Percentiles rank a stretch among this genome's conserved stretches.
Evolutionary conservation across 2,113 vertebrate genomes (phyloP).

Genomic region (Albula goreensis): DNA sequence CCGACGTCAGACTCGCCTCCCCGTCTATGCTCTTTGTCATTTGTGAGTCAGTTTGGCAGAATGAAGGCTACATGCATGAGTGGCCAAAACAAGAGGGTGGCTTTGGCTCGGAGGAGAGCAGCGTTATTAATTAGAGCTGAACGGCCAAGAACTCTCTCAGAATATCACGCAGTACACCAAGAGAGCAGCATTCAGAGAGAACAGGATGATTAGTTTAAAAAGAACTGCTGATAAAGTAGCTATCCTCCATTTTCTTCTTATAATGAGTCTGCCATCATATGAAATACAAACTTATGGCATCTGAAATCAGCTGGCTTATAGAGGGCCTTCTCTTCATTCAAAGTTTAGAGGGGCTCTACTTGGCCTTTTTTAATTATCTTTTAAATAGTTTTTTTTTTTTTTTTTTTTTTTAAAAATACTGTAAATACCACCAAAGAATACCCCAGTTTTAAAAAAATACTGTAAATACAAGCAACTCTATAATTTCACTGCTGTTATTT

Average conservation of each 20-base stretch:
- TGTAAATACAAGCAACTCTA: too few species aligned
- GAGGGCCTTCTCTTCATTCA: background rate
- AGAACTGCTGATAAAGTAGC: background rate
- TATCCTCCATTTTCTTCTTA: background rate
- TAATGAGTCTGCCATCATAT: background rate
- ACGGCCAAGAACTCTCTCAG: background rate
- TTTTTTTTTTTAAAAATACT: background rate
- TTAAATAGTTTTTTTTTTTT: background rate
- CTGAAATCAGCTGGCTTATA: background rate
- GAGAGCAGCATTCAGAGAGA: background rate
- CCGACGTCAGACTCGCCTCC: background rate
- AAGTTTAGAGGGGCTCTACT: background rate
- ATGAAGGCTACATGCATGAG: background rate
- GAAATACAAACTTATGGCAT: background rate
- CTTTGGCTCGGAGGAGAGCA: background rate
- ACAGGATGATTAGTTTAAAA: background rate
- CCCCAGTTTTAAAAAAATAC: too few species aligned
- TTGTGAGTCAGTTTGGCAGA: background rate
- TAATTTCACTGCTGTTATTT: too few species aligned
- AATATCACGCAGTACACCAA: background rate
- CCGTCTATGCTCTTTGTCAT: background rate
- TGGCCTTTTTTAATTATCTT: background rate
- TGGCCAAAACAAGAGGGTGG: background rate
- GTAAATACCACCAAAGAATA: too few species aligned
- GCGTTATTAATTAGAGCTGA: background rate